Evolutionary conservation across 2,797 vertebrate species (phyloP).

Genomic region (Channallabes apus): DNA sequence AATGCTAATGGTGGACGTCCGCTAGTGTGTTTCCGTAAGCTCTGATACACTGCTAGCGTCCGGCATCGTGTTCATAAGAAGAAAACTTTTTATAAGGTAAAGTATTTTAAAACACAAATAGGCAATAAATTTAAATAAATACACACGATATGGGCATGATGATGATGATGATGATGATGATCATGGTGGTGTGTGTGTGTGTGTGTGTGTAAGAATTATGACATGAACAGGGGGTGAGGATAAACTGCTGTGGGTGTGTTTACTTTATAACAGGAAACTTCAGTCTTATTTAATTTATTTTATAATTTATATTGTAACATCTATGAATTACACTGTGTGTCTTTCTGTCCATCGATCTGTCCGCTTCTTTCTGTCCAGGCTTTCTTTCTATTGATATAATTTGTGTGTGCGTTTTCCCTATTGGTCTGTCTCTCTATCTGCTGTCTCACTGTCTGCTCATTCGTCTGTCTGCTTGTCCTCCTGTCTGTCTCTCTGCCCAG

Average conservation of each 20-base stretch:
- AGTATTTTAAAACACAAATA: not conserved
- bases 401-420: not conserved
- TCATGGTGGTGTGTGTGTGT: no score
- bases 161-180: not conserved
- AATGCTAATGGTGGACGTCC: not conserved
- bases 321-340: not conserved
- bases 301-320: not conserved
- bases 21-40: not conserved
- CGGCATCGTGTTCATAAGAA: not conserved
- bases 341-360: not conserved
- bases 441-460: not conserved
- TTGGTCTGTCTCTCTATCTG: not conserved
- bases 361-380: not conserved
- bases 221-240: not conserved
- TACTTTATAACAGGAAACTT: no score
- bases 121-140: not conserved
- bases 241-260: not conserved
- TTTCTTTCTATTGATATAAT: not conserved
- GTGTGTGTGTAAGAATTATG: not conserved
- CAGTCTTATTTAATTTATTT: not conserved
- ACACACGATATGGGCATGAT: not conserved
- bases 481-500: not conserved
- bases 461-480: no score
- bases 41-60: not conserved
- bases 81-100: not conserved